Evolutionary conservation across 2,888 invertebrate genomes (phyloP).

Genomic region (Noctua pronuba): DNA sequence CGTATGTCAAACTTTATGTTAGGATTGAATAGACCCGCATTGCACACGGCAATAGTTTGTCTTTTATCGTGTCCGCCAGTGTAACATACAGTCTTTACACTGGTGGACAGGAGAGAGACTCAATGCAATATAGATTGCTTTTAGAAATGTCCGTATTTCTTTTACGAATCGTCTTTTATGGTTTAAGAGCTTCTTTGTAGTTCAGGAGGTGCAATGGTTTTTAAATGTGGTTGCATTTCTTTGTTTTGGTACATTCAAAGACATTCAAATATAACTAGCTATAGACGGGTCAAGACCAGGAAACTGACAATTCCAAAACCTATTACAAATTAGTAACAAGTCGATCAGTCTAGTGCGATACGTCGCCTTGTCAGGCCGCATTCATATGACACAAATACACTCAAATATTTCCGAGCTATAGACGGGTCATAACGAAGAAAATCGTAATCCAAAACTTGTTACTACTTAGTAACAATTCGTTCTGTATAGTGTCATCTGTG

Average conservation of each 20-base stretch:
- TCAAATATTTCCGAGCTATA: too few relatives aligned
- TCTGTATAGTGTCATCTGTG: too few relatives aligned
- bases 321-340: too few relatives aligned
- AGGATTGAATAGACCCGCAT: conserved; percentile 47
- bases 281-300: too few relatives aligned
- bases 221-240: not conserved
- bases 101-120: not conserved
- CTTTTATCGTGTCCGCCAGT: conserved; percentile 42
- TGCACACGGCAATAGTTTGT: conserved; percentile 36
- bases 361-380: too few relatives aligned
- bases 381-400: too few relatives aligned
- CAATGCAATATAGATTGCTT: not conserved
- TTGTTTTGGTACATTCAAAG: conserved; percentile 14
- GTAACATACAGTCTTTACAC: conserved; percentile 10
- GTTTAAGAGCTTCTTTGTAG: not conserved
- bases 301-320: too few relatives aligned
- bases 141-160: not conserved
- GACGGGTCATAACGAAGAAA: too few relatives aligned
- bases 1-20: conserved; percentile 48
- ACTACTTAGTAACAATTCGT: too few relatives aligned
- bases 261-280: too few relatives aligned
- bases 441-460: too few relatives aligned
- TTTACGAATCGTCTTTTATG: conserved; percentile 5
- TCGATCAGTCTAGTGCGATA: too few relatives aligned
- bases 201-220: not conserved